These are phyloP conservation scores for Martes martes DNA, from an alignment of 2,113 vertebrate genomes.

Conservation along the genomic window DNA sequence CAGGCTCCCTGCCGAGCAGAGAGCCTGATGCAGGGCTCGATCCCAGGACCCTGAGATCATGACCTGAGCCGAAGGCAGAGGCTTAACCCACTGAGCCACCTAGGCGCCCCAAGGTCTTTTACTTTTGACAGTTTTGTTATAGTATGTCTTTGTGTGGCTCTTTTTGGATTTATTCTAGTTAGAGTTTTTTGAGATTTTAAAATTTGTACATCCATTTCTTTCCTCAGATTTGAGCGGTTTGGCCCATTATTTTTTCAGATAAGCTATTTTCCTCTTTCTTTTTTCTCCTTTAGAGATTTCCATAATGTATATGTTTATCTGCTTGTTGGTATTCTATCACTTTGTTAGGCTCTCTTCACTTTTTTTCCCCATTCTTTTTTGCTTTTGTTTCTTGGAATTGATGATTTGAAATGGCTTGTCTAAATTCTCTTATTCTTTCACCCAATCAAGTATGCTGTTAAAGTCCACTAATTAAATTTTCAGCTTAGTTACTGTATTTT, in stretches of 20 bases:
- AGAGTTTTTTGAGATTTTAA: neutral
- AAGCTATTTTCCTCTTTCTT: neutral
- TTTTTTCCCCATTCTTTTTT: neutral
- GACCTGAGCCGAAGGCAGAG: too few relatives aligned
- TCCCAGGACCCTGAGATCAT: too few relatives aligned
- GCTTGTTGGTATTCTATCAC: neutral
- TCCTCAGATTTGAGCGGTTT: neutral
- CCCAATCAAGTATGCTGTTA: neutral
- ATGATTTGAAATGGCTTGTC: neutral
- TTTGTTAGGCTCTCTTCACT: neutral
- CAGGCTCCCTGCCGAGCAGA: too few relatives aligned
- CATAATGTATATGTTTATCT: neutral
- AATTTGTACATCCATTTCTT: neutral
- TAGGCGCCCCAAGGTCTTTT: neutral
- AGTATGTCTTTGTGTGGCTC: neutral
- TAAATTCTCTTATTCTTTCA: neutral
- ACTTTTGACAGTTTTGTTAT: neutral
- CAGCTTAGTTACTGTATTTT: neutral
- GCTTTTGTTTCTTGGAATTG: neutral
- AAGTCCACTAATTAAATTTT: neutral
- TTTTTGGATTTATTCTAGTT: neutral
- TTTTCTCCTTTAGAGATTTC: neutral
- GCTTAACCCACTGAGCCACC: too few relatives aligned
- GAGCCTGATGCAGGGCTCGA: too few relatives aligned
- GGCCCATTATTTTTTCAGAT: neutral